Evolutionary conservation across 1,140 invertebrate genomes (phyloP).

Genomic region (Asbolus verrucosus): DNA sequence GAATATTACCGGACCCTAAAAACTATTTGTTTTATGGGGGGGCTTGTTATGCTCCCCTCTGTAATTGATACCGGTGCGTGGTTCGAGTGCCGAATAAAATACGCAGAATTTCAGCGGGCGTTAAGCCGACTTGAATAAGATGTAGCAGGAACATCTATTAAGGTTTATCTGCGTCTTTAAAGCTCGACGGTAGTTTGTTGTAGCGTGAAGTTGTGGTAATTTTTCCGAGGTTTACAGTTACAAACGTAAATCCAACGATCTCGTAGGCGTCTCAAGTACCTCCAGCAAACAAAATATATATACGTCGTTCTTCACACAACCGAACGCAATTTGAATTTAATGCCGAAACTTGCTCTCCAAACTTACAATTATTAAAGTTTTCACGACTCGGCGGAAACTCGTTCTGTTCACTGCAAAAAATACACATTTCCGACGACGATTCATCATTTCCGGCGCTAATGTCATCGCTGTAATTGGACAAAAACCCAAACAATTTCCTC

Average conservation of each 20-base stretch:
- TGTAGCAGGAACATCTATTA: slow-evolving; percentile 44
- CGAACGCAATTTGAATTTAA: slow-evolving; percentile 35
- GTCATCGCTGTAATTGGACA: slow-evolving; percentile 16
- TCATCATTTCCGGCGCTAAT: slow-evolving; percentile 13
- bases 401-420: neutral
- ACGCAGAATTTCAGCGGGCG: slow-evolving; percentile 22
- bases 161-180: slow-evolving; percentile 45
- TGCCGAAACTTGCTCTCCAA: slow-evolving; percentile 7
- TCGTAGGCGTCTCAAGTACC: slow-evolving; percentile 9
- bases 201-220: slow-evolving; percentile 42
- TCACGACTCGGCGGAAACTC: neutral
- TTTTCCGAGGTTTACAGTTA: slow-evolving; percentile 44
- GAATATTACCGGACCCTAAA: neutral
- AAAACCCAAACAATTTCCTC: slow-evolving; percentile 2
- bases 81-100: slow-evolving; percentile 18
- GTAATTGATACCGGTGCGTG: slow-evolving; percentile 13
- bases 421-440: slow-evolving; percentile 3
- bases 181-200: slow-evolving; percentile 44
- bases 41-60: neutral
- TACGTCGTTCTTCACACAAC: too few species aligned
- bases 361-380: slow-evolving; percentile 28
- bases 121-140: slow-evolving; percentile 36
- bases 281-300: slow-evolving; percentile 20
- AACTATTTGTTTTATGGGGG: neutral
- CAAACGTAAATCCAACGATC: slow-evolving; percentile 40